Evolutionary conservation across 2,113 vertebrate species (phyloP).

Genomic region (Circaetus gallicus): DNA sequence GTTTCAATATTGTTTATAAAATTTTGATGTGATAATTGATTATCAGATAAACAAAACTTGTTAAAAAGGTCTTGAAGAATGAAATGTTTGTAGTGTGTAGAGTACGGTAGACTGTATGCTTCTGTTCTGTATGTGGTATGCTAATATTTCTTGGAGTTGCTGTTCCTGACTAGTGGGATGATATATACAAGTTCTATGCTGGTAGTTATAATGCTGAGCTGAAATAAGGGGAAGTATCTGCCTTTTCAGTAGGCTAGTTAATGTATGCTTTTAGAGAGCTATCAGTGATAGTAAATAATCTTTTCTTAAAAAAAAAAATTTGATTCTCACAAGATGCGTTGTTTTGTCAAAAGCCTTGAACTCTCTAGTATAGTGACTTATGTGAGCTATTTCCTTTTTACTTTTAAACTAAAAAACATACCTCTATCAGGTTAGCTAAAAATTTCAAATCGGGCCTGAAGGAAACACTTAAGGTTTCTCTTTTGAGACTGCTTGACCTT

Average conservation of each 20-base stretch:
- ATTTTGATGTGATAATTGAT: background rate
- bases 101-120: background rate
- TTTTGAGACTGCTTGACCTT: background rate
- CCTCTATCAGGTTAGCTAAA: background rate
- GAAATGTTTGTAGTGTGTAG: background rate
- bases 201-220: background rate
- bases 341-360: background rate
- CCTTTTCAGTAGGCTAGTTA: background rate
- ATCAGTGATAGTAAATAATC: background rate
- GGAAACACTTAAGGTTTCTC: background rate
- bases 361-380: background rate
- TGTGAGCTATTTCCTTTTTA: background rate
- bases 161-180: background rate
- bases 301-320: background rate
- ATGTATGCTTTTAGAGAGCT: background rate
- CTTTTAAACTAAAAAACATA: background rate
- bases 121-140: background rate
- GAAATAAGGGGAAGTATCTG: background rate
- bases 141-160: background rate
- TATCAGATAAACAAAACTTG: background rate
- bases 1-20: background rate
- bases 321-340: background rate
- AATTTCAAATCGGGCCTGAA: background rate
- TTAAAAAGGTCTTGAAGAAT: background rate
- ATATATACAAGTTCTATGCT: background rate